A percentile compares a stretch with the other conserved stretches of the same genome.
phyloP scores from a whole-genome alignment of 2,888 invertebrate genomes.

The Scaptomyza flava region DNA sequence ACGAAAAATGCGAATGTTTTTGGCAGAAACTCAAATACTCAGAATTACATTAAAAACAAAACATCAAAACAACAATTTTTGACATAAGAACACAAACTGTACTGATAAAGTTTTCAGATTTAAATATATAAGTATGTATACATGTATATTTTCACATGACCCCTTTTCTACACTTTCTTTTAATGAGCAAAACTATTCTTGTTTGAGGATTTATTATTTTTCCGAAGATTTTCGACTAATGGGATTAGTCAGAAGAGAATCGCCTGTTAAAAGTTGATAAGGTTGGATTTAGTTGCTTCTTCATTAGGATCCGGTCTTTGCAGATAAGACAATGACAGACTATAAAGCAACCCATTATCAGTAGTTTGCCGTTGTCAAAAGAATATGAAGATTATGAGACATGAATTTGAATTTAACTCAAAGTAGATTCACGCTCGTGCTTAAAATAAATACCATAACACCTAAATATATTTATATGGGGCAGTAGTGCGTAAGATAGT shows the following conservation, averaged over 20 bases:
- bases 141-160: constrained; percentile 1
- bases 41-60: constrained; percentile 60
- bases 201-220: background rate
- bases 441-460: background rate
- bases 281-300: constrained; percentile 24
- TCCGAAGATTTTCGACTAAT: constrained; percentile 2
- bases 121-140: background rate
- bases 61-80: background rate
- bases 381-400: constrained; percentile 21
- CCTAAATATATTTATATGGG: constrained; percentile 34
- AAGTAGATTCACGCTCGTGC: constrained; percentile 28
- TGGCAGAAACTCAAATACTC: constrained; percentile 53
- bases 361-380: constrained; percentile 38
- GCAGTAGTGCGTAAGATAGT: constrained; percentile 62
- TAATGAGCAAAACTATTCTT: constrained; percentile 16
- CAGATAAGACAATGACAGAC: constrained; percentile 48
- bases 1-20: constrained; percentile 21
- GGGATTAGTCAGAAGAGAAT: constrained; percentile 58
- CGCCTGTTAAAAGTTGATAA: constrained; percentile 45
- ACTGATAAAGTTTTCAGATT: constrained; percentile 18
- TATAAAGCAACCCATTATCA: constrained; percentile 58
- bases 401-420: background rate
- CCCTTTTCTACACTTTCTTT: constrained; percentile 23
- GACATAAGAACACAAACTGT: background rate
- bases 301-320: constrained; percentile 55